Evolutionary conservation across 2,113 vertebrate genomes (phyloP), one percentile per base, ranked within the genome.

Genomic region (Nipponia nippon): DNA sequence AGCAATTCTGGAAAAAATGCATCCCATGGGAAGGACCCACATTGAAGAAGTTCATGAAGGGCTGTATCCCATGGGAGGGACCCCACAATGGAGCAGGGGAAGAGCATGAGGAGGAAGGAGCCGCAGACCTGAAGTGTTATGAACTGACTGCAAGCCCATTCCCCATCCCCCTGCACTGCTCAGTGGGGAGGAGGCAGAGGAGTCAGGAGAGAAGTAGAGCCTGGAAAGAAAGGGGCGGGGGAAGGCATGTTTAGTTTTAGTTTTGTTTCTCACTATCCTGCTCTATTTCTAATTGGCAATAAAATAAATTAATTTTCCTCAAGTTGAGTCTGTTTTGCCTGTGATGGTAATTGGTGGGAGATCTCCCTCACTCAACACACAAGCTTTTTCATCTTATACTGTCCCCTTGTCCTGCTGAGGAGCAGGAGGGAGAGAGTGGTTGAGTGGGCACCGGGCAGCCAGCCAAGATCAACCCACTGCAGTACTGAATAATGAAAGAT

Each of bases 101-200:
- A 53, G 17, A 56, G 9, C 16, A n/a, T 22, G 21, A 82, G 6
- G 4, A 76, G 17, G 20, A 79, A 53, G 29, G 10, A 66, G 25
- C 10, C n/a, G 52, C 23, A 80, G 52, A 44, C 9, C 11, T 52
- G 46, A 75, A 69, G 23, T 16, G 22, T 46, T 50, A 55, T 18
- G 21, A 42, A 65, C 9, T 47, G 52, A 53, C 7, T 0, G 0
- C 34, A 62, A 27, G 4, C 9, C 13, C 6, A 22, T 66, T 75
- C 15, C 40, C 11, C 29, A 29, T 15, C 4, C 7, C 15, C 5
- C 9, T n/a, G 34, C 19, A 10, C 7, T 4, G 4, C 9, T 20
- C 1, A 0, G 5, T 2, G 3, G 0, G 25, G 7, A 21, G 1
- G 17, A 66, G 2, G 20, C 17, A 66, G 17, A n/a, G 16, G 15